Evolutionary conservation across 2,797 vertebrate species (phyloP).

Genomic region (Leuciscus waleckii): DNA sequence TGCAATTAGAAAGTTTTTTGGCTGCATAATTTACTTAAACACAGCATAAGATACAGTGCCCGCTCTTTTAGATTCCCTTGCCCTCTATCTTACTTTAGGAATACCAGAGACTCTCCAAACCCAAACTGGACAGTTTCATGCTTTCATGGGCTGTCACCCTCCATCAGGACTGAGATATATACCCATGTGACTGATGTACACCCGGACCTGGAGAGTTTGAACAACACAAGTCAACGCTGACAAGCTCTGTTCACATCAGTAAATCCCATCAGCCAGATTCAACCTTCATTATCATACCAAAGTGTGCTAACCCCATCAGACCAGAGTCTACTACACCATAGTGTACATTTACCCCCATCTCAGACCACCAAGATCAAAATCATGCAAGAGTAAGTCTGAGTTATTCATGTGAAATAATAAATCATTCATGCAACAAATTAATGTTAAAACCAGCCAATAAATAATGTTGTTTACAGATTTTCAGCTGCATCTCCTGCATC

Average conservation of each 20-base stretch:
- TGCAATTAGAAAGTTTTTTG: neutral
- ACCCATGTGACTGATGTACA: slow-evolving; percentile 63
- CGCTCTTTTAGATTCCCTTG: slow-evolving; percentile 12
- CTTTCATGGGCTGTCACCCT: slow-evolving; percentile 67
- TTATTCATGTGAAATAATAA: slow-evolving; percentile 12
- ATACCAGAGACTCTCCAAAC: slow-evolving; percentile 65
- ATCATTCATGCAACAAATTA: slow-evolving; percentile 2
- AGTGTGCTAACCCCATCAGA: neutral
- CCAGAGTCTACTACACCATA: neutral
- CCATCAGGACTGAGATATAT: slow-evolving; percentile 69
- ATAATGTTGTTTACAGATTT: neutral
- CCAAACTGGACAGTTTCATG: slow-evolving; percentile 64
- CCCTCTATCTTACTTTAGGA: slow-evolving; percentile 15
- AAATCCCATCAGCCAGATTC: slow-evolving; percentile 15
- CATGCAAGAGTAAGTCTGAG: neutral
- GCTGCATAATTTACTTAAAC: neutral
- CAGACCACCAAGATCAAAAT: neutral
- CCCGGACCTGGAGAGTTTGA: slow-evolving; percentile 36
- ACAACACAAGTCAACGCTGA: slow-evolving; percentile 4
- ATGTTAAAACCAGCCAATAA: neutral
- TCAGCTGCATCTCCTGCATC: neutral
- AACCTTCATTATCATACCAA: slow-evolving; percentile 10
- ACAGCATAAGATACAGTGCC: neutral
- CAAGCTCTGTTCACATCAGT: slow-evolving; percentile 34
- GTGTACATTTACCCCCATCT: neutral